phyloP scores from a whole-genome alignment of 53 echinoderm and acorn worm genomes.

The Echinometra lucunter region DNA sequence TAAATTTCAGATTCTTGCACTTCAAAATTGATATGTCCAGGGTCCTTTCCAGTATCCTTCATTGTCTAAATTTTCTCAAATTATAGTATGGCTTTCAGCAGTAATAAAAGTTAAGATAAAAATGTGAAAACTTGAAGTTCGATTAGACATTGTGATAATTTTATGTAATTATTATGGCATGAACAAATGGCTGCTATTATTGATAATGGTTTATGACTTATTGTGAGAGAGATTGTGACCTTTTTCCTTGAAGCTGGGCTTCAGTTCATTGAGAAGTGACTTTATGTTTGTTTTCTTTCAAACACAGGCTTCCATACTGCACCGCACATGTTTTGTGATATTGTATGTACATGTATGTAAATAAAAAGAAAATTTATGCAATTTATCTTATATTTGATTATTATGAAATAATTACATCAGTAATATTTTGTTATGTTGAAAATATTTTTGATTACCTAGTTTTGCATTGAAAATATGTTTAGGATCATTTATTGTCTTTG shows the following conservation, averaged over 20 bases:
- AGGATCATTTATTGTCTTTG: not conserved
- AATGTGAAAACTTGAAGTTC: not conserved
- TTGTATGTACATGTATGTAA: constrained; percentile 46
- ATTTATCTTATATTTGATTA: constrained; percentile 44
- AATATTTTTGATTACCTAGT: not conserved
- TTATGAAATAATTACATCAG: not conserved
- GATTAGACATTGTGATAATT: not conserved
- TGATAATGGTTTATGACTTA: not conserved
- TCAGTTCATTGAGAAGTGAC: not conserved
- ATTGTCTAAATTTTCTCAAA: not conserved
- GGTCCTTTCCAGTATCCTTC: not conserved
- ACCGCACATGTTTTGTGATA: not conserved
- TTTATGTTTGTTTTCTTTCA: constrained; percentile 48
- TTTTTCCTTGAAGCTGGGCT: constrained; percentile 2
- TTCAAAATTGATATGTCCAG: not conserved
- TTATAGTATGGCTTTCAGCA: too few species aligned
- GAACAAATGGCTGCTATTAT: not conserved
- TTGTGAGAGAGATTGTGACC: not conserved
- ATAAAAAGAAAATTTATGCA: constrained; percentile 52
- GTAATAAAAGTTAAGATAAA: not conserved
- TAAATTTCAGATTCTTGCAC: not conserved
- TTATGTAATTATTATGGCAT: not conserved
- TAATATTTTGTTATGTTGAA: constrained; percentile 33
- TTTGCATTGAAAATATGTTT: not conserved
- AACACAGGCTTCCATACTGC: constrained; percentile 45